These are phyloP conservation scores for Urophycis tenuis DNA, from an alignment of 2,797 vertebrate genomes.

Conservation along the genomic window DNA sequence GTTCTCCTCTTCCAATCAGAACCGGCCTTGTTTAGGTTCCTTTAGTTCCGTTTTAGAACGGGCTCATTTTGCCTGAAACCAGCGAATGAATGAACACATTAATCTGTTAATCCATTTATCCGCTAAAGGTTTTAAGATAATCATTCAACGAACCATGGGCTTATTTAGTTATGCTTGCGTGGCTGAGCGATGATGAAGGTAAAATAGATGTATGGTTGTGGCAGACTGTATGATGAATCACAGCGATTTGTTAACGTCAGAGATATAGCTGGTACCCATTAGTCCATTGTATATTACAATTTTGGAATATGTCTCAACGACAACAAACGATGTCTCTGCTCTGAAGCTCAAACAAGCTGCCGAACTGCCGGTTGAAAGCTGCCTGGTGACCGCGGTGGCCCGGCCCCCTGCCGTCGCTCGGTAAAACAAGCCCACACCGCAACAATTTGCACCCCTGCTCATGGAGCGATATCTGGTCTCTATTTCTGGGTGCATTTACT, in stretches of 20 bases:
- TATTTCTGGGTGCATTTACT: not conserved
- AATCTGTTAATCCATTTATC: constrained; percentile 4
- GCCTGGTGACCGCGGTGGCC: not conserved
- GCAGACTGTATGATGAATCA: not conserved
- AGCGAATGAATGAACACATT: not conserved
- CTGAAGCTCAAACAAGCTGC: not conserved
- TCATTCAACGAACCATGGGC: not conserved
- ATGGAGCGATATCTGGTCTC: not conserved
- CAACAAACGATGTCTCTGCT: not conserved
- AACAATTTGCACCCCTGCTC: too few relatives aligned
- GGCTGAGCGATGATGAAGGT: not conserved
- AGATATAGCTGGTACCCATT: not conserved
- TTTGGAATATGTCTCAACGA: not conserved
- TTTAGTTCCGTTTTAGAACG: not conserved
- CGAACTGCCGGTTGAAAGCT: too few relatives aligned
- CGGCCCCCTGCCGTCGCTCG: too few relatives aligned
- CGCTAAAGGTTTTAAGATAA: not conserved
- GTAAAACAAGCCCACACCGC: too few relatives aligned
- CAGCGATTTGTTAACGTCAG: not conserved
- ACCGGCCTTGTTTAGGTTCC: not conserved
- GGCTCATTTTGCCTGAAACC: constrained; percentile 1
- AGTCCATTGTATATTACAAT: not conserved
- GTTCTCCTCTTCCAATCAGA: not conserved
- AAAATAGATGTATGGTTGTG: not conserved
- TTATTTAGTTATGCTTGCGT: not conserved